Evolutionary conservation across 2,888 invertebrate species (phyloP).

Genomic region (Scaptomyza cyrtandrae): DNA sequence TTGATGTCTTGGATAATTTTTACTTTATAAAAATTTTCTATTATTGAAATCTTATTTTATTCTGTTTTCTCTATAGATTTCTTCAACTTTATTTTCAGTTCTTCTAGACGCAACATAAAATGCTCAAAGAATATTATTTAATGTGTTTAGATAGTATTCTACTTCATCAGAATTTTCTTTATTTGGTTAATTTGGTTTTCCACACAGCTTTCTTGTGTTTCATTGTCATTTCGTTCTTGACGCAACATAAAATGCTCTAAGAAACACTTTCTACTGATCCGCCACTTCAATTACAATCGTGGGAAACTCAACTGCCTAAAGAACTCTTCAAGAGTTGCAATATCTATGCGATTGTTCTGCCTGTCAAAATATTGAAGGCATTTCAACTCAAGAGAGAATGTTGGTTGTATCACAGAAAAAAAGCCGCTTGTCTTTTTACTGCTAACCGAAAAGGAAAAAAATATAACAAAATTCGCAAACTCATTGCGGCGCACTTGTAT

Average conservation of each 20-base stretch:
- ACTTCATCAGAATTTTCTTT: background rate
- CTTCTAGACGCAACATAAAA: too few species aligned
- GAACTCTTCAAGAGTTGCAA: constrained; percentile 44
- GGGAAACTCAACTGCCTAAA: constrained; percentile 35
- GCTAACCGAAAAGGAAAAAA: constrained; percentile 7
- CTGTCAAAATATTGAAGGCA: constrained; percentile 72
- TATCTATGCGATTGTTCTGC: constrained; percentile 68
- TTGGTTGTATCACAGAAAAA: constrained; percentile 29
- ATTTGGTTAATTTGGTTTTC: background rate
- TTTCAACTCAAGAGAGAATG: constrained; percentile 22
- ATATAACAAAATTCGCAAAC: constrained; percentile 67
- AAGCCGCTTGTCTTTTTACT: constrained; percentile 34
- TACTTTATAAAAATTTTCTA: too few species aligned
- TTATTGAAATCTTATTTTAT: too few species aligned
- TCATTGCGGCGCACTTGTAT: constrained; percentile 58
- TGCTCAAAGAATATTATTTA: too few species aligned
- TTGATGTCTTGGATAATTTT: too few species aligned
- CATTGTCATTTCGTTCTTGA: background rate
- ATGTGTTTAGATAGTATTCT: background rate
- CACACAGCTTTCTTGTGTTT: too few species aligned
- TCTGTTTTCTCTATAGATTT: too few species aligned
- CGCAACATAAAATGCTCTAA: constrained; percentile 4
- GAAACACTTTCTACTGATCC: constrained; percentile 37
- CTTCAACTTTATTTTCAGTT: too few species aligned
- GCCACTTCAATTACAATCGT: constrained; percentile 50